phyloP scores from a whole-genome alignment of 2,888 invertebrate genomes.

The Metallyticus violacea region DNA sequence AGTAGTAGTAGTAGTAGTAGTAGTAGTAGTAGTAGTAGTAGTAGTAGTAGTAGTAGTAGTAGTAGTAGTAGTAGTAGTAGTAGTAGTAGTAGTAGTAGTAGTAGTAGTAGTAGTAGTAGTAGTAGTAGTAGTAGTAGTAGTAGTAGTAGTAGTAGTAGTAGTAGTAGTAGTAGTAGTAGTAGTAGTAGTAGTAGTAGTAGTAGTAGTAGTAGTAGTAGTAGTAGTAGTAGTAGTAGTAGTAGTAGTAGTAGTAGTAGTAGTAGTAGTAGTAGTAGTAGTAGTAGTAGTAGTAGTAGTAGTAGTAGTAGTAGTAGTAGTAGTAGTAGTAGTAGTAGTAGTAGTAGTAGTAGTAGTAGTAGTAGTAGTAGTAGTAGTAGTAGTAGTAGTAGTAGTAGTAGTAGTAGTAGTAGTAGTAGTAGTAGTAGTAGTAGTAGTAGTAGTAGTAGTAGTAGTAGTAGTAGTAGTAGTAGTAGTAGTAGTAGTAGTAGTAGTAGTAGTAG shows the following conservation, averaged over 20 bases:
- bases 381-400: not conserved
- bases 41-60: not conserved
- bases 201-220: not conserved
- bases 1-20: not conserved
- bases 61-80: not conserved
- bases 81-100: not conserved
- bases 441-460: not conserved
- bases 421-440: not conserved
- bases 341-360: not conserved
- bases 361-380: not conserved
- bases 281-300: not conserved
- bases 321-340: not conserved
- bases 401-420: not conserved
- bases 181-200: not conserved
- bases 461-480: not conserved
- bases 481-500: not conserved
- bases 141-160: not conserved
- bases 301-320: not conserved
- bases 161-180: not conserved
- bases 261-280: not conserved
- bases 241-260: not conserved
- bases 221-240: not conserved
- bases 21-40: not conserved
- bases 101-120: not conserved
- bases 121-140: not conserved